Percentiles rank a stretch among this genome's conserved stretches.
These are phyloP conservation scores for Pangasius djambal DNA, from an alignment of 2,797 vertebrate species.

Conservation along the genomic window DNA sequence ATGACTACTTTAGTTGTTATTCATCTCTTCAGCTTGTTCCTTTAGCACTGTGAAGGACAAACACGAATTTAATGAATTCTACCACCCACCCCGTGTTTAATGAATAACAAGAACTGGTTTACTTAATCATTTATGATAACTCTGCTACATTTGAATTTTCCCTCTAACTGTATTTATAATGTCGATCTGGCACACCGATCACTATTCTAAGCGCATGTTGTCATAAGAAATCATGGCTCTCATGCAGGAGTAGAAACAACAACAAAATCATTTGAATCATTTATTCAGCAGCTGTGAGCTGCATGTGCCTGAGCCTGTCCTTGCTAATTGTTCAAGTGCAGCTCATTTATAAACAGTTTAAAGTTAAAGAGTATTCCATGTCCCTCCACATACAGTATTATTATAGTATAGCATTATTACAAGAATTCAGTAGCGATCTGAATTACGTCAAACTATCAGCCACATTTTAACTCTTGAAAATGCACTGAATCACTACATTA, in stretches of 20 bases:
- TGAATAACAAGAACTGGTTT: neutral
- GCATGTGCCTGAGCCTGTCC: neutral
- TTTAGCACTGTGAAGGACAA: neutral
- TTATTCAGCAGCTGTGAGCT: neutral
- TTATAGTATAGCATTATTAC: no score
- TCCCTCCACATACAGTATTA: no score
- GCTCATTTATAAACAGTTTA: neutral
- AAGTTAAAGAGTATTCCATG: neutral
- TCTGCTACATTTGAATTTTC: neutral
- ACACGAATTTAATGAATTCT: neutral
- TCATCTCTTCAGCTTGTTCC: neutral
- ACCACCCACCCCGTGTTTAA: neutral
- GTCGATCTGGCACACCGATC: neutral
- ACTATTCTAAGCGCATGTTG: neutral
- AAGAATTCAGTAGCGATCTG: neutral
- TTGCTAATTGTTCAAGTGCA: neutral
- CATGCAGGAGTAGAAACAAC: neutral
- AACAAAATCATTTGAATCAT: no score
- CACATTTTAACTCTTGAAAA: neutral
- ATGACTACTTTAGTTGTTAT: neutral
- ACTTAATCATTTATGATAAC: neutral
- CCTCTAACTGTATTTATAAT: neutral
- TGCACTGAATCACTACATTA: neutral
- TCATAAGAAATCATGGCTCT: neutral
- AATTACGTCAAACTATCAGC: neutral